These are phyloP conservation scores for Phylloscopus trochiloides DNA, from an alignment of 2,113 vertebrate genomes.

Conservation along the genomic window DNA sequence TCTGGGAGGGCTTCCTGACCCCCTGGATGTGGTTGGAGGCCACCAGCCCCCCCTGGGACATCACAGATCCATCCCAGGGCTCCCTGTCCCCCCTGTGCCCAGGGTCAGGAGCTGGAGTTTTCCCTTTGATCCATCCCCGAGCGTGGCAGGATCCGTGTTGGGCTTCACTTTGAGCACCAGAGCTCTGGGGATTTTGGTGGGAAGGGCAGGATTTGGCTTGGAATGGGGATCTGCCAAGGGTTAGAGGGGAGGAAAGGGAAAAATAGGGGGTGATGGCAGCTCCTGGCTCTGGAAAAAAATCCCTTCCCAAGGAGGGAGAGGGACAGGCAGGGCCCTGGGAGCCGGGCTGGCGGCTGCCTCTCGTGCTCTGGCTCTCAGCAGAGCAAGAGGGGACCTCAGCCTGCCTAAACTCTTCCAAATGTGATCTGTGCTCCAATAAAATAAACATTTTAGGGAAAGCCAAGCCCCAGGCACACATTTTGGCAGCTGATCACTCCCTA, in stretches of 20 bases:
- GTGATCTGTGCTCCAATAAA: conserved; percentile 26
- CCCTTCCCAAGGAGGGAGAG: background rate
- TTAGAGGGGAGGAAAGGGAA: rapidly evolving
- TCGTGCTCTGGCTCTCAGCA: background rate
- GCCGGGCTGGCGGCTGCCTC: background rate
- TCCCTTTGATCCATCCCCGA: background rate
- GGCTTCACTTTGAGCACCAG: background rate
- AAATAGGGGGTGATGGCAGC: background rate
- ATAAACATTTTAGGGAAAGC: conserved; percentile 47
- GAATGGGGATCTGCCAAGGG: background rate
- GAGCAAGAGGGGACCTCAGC: background rate
- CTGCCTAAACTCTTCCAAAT: conserved; percentile 51
- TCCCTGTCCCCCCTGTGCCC: rapidly evolving
- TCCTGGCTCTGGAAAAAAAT: background rate
- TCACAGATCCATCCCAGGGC: background rate
- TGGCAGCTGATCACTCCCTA: conserved; percentile 34
- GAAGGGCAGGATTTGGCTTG: background rate
- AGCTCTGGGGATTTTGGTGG: background rate
- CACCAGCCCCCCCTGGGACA: background rate
- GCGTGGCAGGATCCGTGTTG: rapidly evolving
- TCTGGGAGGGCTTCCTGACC: background rate
- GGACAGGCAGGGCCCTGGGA: background rate
- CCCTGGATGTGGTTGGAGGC: background rate
- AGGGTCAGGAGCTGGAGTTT: background rate
- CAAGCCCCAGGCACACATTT: conserved; percentile 33